These are phyloP conservation scores for Drosophila sp. DNA, from an alignment of 1,140 invertebrate species.

Conservation along the genomic window DNA sequence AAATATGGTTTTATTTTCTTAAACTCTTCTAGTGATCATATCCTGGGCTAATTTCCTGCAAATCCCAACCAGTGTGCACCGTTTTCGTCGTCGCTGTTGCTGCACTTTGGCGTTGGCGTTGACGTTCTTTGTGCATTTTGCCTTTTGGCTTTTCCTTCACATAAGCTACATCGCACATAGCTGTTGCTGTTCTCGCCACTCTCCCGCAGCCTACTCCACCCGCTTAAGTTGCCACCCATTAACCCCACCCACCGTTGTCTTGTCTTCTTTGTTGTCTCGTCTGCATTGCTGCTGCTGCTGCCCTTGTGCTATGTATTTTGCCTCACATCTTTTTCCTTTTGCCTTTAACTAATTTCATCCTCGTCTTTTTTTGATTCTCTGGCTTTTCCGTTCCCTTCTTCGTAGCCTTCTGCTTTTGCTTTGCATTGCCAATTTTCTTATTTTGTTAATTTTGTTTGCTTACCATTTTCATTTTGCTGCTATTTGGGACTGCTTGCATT, in stretches of 20 bases:
- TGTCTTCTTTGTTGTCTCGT: slow-evolving; percentile 77
- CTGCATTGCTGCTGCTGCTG: slow-evolving; percentile 41
- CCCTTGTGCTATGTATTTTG: slow-evolving; percentile 59
- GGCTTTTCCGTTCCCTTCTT: slow-evolving; percentile 6
- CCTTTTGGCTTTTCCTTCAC: slow-evolving; percentile 72
- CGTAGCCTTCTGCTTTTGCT: slow-evolving; percentile 18
- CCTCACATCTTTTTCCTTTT: slow-evolving; percentile 51
- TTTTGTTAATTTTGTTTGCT: slow-evolving; percentile 57
- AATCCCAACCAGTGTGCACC: slow-evolving; percentile 27
- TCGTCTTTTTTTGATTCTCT: slow-evolving; percentile 22
- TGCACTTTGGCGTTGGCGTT: slow-evolving; percentile 78
- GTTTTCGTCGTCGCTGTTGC: slow-evolving; percentile 42
- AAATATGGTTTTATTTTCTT: background rate
- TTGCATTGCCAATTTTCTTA: slow-evolving; percentile 56
- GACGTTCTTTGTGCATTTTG: slow-evolving; percentile 75
- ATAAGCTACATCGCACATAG: slow-evolving; percentile 34
- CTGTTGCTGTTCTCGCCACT: slow-evolving; percentile 12
- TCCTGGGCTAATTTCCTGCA: background rate
- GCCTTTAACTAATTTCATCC: slow-evolving; percentile 27
- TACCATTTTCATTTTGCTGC: slow-evolving; percentile 36
- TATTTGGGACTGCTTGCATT: slow-evolving; percentile 73
- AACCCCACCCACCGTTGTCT: slow-evolving; percentile 34
- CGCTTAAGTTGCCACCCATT: slow-evolving; percentile 15
- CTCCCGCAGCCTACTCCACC: background rate
- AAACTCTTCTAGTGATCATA: background rate